Base-by-base conservation (phyloP, 2,113 vertebrate genomes). In the Ranitomeya variabilis region DNA sequence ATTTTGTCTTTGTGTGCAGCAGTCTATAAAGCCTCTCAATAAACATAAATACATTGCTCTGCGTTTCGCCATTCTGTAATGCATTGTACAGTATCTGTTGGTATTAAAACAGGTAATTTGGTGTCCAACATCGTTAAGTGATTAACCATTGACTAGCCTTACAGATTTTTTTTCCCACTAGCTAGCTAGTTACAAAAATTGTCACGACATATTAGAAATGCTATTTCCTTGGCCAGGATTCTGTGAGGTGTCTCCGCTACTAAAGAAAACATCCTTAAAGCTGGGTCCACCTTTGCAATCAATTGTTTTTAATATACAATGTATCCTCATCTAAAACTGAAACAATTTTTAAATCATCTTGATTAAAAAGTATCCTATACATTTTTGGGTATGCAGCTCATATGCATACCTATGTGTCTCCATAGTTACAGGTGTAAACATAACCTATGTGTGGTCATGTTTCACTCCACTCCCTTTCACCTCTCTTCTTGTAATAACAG, bases 11-110 rank as follows among this genome's bases (percentile, higher is more conserved):
- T 87, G 60, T 80, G 31, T n/a, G 60, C 76, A 31, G 76, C 10
- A 87, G 31, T 87, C 86, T 87, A 60, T 78, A 79, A 80, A 87
- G 31, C 60, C 45, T 87, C 62, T 80, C 60, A 79, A 79, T 87
- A 77, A 77, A 78, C 71, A 74, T 59, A 86, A 77, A 62, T 62
- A 77, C 66, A 69, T 74, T 26, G 26, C 54, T 12, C 74, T 23
- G 12, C 74, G 31, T 69, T 79, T 54, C 66, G 9, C 57, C 21
- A 15, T 55, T 78, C 16, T 66, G 21, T n/a, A 13, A 67, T 67
- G 31, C 51, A 54, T 31, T 87, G 19, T 87, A 55, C 21, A 16
- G 21, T 67, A 14, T 73, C n/a, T 21, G 21, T 80, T 26, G 66
- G 74, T 66, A 62, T 51, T 66, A 18, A 62, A 86, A 62, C 26